A percentile compares a stretch with the other conserved stretches of the same genome.
phyloP scores from a whole-genome alignment of 2,797 vertebrate species.

The Helicolenus hilgendorfi region DNA sequence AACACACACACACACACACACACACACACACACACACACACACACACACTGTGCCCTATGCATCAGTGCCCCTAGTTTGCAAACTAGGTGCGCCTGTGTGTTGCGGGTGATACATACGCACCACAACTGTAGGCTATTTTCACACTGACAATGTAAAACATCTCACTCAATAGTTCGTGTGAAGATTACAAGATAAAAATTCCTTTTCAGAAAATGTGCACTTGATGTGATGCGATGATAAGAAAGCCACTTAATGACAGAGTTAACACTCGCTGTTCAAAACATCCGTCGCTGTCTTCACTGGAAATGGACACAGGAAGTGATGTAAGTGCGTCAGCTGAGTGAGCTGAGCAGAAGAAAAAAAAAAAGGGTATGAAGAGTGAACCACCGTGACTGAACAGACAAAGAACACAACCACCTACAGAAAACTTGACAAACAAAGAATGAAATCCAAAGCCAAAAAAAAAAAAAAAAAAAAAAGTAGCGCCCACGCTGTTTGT shows the following conservation, averaged over 20 bases:
- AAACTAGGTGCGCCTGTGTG: slow-evolving; percentile 5
- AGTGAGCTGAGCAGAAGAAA: slow-evolving; percentile 10
- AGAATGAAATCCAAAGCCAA: not conserved
- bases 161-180: not conserved
- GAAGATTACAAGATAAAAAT: not conserved
- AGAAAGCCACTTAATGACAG: not conserved
- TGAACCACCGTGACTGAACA: not conserved
- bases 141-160: not conserved
- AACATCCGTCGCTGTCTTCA: not conserved
- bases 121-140: not conserved
- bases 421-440: slow-evolving; percentile 30
- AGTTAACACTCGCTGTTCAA: not conserved
- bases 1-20: not conserved
- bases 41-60: slow-evolving; percentile 22
- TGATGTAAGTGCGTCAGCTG: slow-evolving; percentile 23
- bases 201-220: not conserved
- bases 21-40: not conserved
- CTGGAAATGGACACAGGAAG: slow-evolving; percentile 49
- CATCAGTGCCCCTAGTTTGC: slow-evolving; percentile 25
- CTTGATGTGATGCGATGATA: not conserved
- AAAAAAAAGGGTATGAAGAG: not conserved
- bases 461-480: slow-evolving; percentile 2
- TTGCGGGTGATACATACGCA: not conserved
- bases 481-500: slow-evolving; percentile 11
- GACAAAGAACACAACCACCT: slow-evolving; percentile 57